phyloP scores from a whole-genome alignment of 2,113 vertebrate genomes.

The Trematomus loennbergii region DNA sequence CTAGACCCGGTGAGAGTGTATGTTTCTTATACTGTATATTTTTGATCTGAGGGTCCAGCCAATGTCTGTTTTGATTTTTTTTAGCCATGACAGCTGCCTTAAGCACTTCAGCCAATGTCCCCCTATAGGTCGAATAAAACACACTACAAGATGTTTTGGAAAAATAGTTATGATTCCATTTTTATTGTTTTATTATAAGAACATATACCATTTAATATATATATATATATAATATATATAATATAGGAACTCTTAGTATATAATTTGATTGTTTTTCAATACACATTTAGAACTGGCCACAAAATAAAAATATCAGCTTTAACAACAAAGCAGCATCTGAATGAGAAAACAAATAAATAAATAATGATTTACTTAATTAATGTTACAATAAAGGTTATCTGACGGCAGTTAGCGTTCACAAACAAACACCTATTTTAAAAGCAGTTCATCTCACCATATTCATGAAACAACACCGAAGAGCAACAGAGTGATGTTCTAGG shows the following conservation, averaged over 20 bases:
- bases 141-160: slow-evolving; percentile 61
- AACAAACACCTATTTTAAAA: slow-evolving; percentile 69
- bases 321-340: slow-evolving; percentile 79
- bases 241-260: slow-evolving; percentile 65
- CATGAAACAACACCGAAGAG: slow-evolving; percentile 63
- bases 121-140: not conserved
- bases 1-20: too few relatives aligned
- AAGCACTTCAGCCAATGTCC: too few relatives aligned
- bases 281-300: slow-evolving; percentile 73
- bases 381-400: slow-evolving; percentile 58
- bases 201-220: slow-evolving; percentile 85
- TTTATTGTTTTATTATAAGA: slow-evolving; percentile 79
- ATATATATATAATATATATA: slow-evolving; percentile 54
- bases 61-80: too few relatives aligned
- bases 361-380: slow-evolving; percentile 62
- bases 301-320: slow-evolving; percentile 76
- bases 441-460: slow-evolving; percentile 67
- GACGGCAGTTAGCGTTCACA: slow-evolving; percentile 71
- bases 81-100: too few relatives aligned
- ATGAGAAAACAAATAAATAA: slow-evolving; percentile 53
- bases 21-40: too few relatives aligned
- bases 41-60: too few relatives aligned
- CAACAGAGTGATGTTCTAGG: slow-evolving; percentile 37
- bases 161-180: slow-evolving; percentile 81
- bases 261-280: slow-evolving; percentile 77